Conservation (phyloP, 1,140 invertebrate species). For the Popillia japonica region DNA sequence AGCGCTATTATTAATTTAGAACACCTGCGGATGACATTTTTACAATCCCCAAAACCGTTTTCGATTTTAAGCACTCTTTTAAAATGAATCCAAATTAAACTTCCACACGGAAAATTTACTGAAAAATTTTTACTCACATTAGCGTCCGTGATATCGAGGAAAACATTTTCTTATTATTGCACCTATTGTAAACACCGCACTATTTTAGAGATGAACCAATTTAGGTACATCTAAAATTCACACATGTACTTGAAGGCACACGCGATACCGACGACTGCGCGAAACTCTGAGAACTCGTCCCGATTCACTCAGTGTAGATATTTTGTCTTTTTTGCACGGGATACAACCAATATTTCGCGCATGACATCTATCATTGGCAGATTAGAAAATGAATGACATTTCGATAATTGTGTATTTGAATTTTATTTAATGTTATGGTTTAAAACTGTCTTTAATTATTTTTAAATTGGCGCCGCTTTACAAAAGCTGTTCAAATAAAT, state of each 20-base stretch:
- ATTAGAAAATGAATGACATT: too few species aligned
- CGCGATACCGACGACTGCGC: background rate
- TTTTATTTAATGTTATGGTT: too few species aligned
- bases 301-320: background rate
- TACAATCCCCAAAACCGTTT: too few species aligned
- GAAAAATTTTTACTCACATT: background rate
- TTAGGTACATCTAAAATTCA: too few species aligned
- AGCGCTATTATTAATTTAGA: conserved; percentile 12
- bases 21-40: background rate
- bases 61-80: too few species aligned
- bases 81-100: too few species aligned
- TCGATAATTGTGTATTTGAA: too few species aligned
- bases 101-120: background rate
- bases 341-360: background rate
- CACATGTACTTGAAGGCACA: too few species aligned
- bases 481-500: too few species aligned
- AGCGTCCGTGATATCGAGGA: background rate
- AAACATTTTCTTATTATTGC: background rate
- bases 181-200: background rate
- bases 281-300: background rate
- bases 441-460: too few species aligned
- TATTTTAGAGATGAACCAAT: background rate
- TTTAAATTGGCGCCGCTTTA: too few species aligned
- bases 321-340: background rate
- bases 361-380: background rate